A percentile compares a stretch with the other conserved stretches of the same genome.
phyloP scores from a whole-genome alignment of 1,140 invertebrate species.

The Octopus bimaculoides region DNA sequence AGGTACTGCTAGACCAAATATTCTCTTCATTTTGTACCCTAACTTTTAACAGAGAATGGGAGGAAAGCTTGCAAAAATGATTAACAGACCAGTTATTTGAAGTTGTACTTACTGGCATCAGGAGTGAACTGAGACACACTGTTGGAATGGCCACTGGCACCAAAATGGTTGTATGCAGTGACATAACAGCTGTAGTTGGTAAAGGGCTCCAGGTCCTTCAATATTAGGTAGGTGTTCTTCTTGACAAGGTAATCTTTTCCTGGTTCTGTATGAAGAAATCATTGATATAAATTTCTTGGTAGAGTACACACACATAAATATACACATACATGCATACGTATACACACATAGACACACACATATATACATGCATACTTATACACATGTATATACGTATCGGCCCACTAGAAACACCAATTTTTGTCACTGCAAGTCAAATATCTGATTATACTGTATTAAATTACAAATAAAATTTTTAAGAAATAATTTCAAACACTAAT shows the following conservation, averaged over 20 bases:
- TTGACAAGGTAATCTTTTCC: background rate
- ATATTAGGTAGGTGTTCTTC: background rate
- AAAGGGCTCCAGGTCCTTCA: slow-evolving; percentile 54
- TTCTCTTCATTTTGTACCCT: background rate
- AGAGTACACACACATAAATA: too few relatives aligned
- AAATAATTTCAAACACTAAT: background rate
- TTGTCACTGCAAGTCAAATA: too few relatives aligned
- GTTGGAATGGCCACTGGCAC: slow-evolving; percentile 66
- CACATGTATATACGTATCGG: too few relatives aligned
- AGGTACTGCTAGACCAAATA: too few relatives aligned
- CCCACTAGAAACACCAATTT: too few relatives aligned
- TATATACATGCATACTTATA: too few relatives aligned
- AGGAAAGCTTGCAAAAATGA: too few relatives aligned
- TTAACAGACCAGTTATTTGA: too few relatives aligned
- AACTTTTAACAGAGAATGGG: background rate
- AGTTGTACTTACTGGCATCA: slow-evolving; percentile 60
- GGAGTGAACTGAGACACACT: slow-evolving; percentile 64
- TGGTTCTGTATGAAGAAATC: background rate
- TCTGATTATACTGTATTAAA: too few relatives aligned
- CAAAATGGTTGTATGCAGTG: slow-evolving; percentile 63
- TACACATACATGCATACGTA: too few relatives aligned
- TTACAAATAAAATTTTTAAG: background rate
- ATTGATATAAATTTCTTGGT: too few relatives aligned
- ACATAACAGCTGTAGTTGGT: slow-evolving; percentile 72
- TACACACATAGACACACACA: too few relatives aligned